phyloP scores from a whole-genome alignment of 2,888 invertebrate genomes.

The Melikaiella ostensackeni region DNA sequence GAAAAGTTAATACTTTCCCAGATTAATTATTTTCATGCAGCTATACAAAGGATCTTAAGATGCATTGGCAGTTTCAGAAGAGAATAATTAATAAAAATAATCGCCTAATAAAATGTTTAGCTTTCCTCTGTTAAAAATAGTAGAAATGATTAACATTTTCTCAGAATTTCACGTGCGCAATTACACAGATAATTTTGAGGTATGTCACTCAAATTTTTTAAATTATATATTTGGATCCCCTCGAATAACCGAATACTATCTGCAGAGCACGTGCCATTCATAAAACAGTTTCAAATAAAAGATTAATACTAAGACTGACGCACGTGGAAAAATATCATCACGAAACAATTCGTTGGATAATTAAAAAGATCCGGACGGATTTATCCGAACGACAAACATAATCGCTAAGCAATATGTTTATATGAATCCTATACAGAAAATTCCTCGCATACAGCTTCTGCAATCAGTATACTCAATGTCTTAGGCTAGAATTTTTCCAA shows the following conservation, averaged over 20 bases:
- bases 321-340: neutral
- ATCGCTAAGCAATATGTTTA: neutral
- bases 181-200: neutral
- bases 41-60: too few species aligned
- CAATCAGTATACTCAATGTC: neutral
- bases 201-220: neutral
- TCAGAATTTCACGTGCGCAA: too few species aligned
- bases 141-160: too few species aligned
- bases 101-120: too few species aligned
- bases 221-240: neutral
- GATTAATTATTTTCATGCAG: too few species aligned
- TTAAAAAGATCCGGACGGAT: neutral
- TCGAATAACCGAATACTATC: neutral
- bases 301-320: neutral
- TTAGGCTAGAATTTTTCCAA: neutral
- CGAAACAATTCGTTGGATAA: constrained; percentile 3
- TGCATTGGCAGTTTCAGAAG: too few species aligned
- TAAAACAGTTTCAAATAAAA: neutral
- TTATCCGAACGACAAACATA: neutral
- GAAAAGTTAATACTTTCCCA: too few species aligned
- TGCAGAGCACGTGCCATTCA: neutral
- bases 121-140: too few species aligned
- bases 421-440: neutral
- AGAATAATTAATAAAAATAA: too few species aligned
- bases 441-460: neutral